These are phyloP conservation scores for Drosophila eohydei DNA, from an alignment of 2,888 invertebrate genomes.

Conservation along the genomic window DNA sequence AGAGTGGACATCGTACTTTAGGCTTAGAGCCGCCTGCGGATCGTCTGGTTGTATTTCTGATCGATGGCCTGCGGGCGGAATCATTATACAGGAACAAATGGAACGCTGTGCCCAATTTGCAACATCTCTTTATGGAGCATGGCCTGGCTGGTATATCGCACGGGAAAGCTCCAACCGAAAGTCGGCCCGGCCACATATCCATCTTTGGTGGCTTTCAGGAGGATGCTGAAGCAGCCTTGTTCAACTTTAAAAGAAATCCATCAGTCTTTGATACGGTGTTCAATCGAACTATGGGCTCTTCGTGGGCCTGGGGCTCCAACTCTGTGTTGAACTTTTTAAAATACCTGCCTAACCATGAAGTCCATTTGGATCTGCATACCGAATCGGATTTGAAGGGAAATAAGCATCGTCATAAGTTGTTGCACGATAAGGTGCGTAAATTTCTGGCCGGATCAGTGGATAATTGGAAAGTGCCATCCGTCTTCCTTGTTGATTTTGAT, in stretches of 20 bases:
- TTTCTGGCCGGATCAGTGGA: slow-evolving; percentile 86
- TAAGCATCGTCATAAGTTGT: neutral
- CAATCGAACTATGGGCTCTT: slow-evolving; percentile 88
- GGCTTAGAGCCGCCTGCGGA: slow-evolving; percentile 86
- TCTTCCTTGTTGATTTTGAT: slow-evolving; percentile 96
- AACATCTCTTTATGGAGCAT: slow-evolving; percentile 62
- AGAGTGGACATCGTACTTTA: slow-evolving; percentile 25
- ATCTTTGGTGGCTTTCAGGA: slow-evolving; percentile 96
- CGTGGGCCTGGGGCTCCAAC: slow-evolving; percentile 98
- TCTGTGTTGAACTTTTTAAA: slow-evolving; percentile 96
- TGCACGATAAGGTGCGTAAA: slow-evolving; percentile 90
- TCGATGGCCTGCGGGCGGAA: slow-evolving; percentile 97
- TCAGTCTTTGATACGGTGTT: slow-evolving; percentile 98
- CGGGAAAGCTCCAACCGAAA: slow-evolving; percentile 97
- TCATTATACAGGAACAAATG: slow-evolving; percentile 87
- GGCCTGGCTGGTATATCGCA: slow-evolving; percentile 90
- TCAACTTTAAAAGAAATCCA: slow-evolving; percentile 98
- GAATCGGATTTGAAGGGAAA: neutral
- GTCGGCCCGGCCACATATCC: slow-evolving; percentile 98
- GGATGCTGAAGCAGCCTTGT: slow-evolving; percentile 97
- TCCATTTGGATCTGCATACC: slow-evolving; percentile 83
- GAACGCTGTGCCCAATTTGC: slow-evolving; percentile 69
- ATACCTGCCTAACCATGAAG: slow-evolving; percentile 86
- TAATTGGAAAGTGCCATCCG: slow-evolving; percentile 85
- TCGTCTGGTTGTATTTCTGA: slow-evolving; percentile 93